Evolutionary conservation across 2,888 invertebrate species (phyloP), one percentile per base, ranked within the genome.

Genomic region (Hydrotaea cyrtoneurina): DNA sequence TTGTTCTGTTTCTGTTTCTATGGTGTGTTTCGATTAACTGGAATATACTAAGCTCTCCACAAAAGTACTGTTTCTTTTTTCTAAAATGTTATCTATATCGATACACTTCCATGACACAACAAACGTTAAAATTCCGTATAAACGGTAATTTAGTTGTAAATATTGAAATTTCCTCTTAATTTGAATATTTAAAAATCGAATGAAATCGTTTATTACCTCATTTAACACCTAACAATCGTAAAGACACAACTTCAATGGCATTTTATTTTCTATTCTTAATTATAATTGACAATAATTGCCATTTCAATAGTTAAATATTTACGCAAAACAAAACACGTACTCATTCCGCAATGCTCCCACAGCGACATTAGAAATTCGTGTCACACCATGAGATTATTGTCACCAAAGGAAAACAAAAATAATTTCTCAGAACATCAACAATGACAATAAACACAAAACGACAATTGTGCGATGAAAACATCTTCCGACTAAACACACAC

Each of bases 271-370:
- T 7, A 2, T 46, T 11, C 21, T 23, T 69, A 62, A 62, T 62
- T 43, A 46, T 69, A 69, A 69, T 69, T 69, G 43, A 13, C 69
- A 23, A 46, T 46, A 43, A 69, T 69, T 46, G 43, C 46, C 21
- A 59, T 59, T 13, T 59, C 23, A 23, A 23, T 23, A 15, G 43
- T 69, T 46, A 62, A 62, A 36, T 31, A 46, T 69, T 69, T 46
- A 69, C 69, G 39, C 66, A 69, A 23, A 15, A 21, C n/a, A n/a
- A 46, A 69, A 21, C 69, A 43, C 69, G 43, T 46, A 21, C 69
- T 39, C 66, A 21, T 19, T 43, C 39, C 10, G 8, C 11, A n/a
- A 3, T 3, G 50, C n/a, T 50, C 50, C 50, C 50, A 50, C n/a
- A 46, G 5, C 39, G 19, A 21, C 23, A 69, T 69, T 69, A 69